Evolutionary conservation across 2,888 invertebrate genomes (phyloP).

Genomic region (Andrena trimmerana): DNA sequence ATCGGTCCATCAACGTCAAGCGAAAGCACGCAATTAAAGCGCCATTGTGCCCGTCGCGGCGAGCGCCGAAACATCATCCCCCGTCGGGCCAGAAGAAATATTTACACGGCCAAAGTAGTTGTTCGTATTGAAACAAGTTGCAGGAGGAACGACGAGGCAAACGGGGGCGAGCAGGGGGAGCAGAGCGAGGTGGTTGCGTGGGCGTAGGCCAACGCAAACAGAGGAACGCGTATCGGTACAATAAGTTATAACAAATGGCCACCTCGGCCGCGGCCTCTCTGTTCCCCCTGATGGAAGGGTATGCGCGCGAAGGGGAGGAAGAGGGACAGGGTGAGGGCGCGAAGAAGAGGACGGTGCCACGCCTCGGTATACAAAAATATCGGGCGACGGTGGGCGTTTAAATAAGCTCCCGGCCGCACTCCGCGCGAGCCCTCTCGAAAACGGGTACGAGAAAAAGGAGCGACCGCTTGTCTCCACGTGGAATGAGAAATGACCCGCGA

Average conservation of each 20-base stretch:
- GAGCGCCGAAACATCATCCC: conserved; percentile 36
- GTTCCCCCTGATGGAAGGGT: conserved; percentile 25
- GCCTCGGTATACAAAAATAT: conserved; percentile 76
- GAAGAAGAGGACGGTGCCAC: conserved; percentile 66
- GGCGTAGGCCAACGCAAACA: conserved; percentile 71
- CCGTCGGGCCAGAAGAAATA: conserved; percentile 41
- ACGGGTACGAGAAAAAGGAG: conserved; percentile 63
- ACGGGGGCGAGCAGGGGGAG: background rate
- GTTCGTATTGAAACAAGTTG: conserved; percentile 34
- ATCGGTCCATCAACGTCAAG: background rate
- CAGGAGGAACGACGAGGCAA: background rate
- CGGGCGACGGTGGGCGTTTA: conserved; percentile 72
- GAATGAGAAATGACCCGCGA: conserved; percentile 61
- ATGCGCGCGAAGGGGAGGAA: background rate
- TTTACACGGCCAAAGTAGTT: conserved; percentile 44
- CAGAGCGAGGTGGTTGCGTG: conserved; percentile 47
- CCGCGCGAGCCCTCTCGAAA: conserved; percentile 61
- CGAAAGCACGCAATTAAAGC: conserved; percentile 31
- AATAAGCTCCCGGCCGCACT: conserved; percentile 65
- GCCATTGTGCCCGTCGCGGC: conserved; percentile 22
- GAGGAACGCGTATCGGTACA: conserved; percentile 69
- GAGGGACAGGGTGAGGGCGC: background rate
- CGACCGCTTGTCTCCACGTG: conserved; percentile 50
- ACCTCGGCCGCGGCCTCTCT: conserved; percentile 45
- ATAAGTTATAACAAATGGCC: conserved; percentile 78